Conservation (phyloP, 2,797 vertebrate genomes). For the Pelobates cultripes region DNA sequence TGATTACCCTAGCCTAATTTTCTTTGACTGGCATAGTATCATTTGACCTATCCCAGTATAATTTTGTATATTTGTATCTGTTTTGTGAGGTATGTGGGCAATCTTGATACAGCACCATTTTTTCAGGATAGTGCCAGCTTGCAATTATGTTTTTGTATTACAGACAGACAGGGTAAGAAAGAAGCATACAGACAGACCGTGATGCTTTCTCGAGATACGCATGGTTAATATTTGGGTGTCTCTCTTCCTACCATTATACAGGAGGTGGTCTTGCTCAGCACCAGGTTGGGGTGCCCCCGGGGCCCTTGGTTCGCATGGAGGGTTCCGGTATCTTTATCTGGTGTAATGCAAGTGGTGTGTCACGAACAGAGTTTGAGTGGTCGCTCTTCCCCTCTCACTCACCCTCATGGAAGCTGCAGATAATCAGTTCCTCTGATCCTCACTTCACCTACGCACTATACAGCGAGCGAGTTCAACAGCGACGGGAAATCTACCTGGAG, state of each 20-base stretch:
- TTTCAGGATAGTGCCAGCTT: too few relatives aligned
- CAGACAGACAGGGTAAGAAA: too few relatives aligned
- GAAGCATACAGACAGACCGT: too few relatives aligned
- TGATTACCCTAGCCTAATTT: too few relatives aligned
- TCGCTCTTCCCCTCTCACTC: conserved; percentile 80
- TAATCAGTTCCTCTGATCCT: conserved; percentile 83
- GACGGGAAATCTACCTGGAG: conserved; percentile 83
- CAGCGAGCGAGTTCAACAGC: conserved; percentile 70
- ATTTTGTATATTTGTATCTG: too few relatives aligned
- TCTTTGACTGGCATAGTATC: too few relatives aligned
- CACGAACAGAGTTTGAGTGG: conserved; percentile 88
- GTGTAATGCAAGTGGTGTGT: conserved; percentile 77
- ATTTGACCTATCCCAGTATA: too few relatives aligned
- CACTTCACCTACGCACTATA: conserved; percentile 84
- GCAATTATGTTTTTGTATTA: too few relatives aligned
- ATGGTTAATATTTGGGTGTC: too few relatives aligned
- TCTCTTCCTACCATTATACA: not conserved
- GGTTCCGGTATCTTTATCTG: conserved; percentile 12
- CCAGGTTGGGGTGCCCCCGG: not conserved
- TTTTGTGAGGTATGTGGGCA: too few relatives aligned
- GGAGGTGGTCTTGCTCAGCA: conserved; percentile 4
- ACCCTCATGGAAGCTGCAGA: conserved; percentile 80
- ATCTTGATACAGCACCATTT: too few relatives aligned
- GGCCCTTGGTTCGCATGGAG: conserved; percentile 14
- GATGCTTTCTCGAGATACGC: too few relatives aligned